A percentile compares a stretch with the other conserved stretches of the same genome.
phyloP scores from a whole-genome alignment of 2,888 invertebrate species.

The Dichetophora obliterata region DNA sequence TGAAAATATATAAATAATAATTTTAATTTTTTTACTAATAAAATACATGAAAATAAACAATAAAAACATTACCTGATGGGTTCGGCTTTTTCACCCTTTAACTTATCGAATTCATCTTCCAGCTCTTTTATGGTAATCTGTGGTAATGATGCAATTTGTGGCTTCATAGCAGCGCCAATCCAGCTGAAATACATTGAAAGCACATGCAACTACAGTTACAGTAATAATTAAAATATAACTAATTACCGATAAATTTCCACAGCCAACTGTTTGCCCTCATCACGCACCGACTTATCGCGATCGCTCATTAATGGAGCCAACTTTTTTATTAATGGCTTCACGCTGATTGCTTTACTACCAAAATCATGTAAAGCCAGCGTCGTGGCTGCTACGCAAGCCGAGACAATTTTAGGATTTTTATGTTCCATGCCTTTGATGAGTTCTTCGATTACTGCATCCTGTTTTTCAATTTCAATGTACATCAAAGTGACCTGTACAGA shows the following conservation, averaged over 20 bases:
- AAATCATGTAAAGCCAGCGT: slow-evolving; percentile 88
- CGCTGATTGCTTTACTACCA: slow-evolving; percentile 89
- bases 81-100: slow-evolving; percentile 68
- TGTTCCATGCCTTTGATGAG: slow-evolving; percentile 93
- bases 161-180: slow-evolving; percentile 86
- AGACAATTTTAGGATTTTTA: slow-evolving; percentile 95
- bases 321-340: slow-evolving; percentile 92
- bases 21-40: background rate
- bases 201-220: background rate
- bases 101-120: slow-evolving; percentile 87
- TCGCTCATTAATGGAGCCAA: slow-evolving; percentile 87
- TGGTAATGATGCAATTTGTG: slow-evolving; percentile 87
- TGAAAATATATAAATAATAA: slow-evolving; percentile 39
- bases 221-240: background rate
- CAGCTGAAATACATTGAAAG: slow-evolving; percentile 73
- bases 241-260: slow-evolving; percentile 87
- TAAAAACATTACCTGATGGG: slow-evolving; percentile 59
- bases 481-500: slow-evolving; percentile 90
- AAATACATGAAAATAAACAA: background rate
- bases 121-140: slow-evolving; percentile 91
- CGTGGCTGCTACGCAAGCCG: slow-evolving; percentile 83
- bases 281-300: slow-evolving; percentile 90
- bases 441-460: slow-evolving; percentile 90
- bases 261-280: slow-evolving; percentile 91
- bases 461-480: slow-evolving; percentile 97